Base-by-base conservation (phyloP, 1,140 invertebrate genomes). In the Teleogryllus occipitalis region DNA sequence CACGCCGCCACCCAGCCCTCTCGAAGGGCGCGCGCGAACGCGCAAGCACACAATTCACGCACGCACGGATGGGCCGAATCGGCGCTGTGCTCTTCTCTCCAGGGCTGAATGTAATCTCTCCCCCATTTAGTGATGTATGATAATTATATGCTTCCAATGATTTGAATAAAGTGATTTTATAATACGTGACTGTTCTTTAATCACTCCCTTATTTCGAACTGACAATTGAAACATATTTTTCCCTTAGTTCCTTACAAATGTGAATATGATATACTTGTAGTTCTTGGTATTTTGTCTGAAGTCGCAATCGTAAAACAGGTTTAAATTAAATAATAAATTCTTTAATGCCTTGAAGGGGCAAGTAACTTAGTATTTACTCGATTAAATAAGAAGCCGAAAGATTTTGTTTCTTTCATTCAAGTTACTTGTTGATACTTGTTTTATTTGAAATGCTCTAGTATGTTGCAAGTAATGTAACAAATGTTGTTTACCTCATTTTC, bases 151-250 rank as follows among this genome's bases (percentile, higher is more conserved):
- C 54, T 65, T 65, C 54, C 54, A 65, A 65, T 65, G 54, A 65
- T 65, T 65, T 65, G 54, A 65, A 65, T 65, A 65, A 65, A 65
- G 54, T 65, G 54, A 65, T 65, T 65, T 65, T 65, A 65, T 65
- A 65, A 65, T 18, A 65, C 10, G 18, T 65, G 1, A 39, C 27
- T 39, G 54, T 65, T 65, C 54, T 65, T 65, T 65, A 65, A 14
- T 65, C 10, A 10, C 0, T 65, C 54, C 18, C 18, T 0, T 65
- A 65, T 39, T 14, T 65, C 54, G 0, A 65, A 65, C 54, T 18
- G 3, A 10, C 10, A 65, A 65, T 7, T 65, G 54, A 14, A 65
- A 18, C 10, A 65, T 65, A 65, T 65, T 14, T 3, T n/a, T 65
- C 54, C 10, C 3, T 7, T 14, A 14, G 54, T 65, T 65, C 18